These are phyloP conservation scores for Lamprologus sp. DNA, from an alignment of 2,113 vertebrate genomes.

Conservation along the genomic window DNA sequence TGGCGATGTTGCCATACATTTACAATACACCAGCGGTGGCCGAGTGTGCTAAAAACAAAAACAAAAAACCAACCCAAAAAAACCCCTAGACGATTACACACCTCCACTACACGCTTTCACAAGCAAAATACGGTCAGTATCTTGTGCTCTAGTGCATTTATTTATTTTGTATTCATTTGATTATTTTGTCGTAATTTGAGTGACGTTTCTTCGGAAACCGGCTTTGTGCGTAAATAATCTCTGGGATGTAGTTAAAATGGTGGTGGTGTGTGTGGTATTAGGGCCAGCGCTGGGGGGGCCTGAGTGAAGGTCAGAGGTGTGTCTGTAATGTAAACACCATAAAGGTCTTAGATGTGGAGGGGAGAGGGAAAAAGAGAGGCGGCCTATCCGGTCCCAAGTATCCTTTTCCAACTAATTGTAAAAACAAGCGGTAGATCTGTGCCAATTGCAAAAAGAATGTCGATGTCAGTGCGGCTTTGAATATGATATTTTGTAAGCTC, in stretches of 20 bases:
- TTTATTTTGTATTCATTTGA: not conserved
- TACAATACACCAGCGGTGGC: constrained; percentile 8
- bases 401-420: constrained; percentile 8
- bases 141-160: not conserved
- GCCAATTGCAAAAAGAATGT: not conserved
- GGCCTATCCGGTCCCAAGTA: constrained; percentile 33
- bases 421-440: not conserved
- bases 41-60: not conserved
- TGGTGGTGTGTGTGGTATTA: not conserved
- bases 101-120: not conserved
- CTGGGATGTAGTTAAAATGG: not conserved
- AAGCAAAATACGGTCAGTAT: not conserved
- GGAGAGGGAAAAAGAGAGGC: constrained; percentile 19
- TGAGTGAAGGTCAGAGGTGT: constrained; percentile 59
- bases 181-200: not conserved
- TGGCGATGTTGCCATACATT: constrained; percentile 38
- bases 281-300: constrained; percentile 25
- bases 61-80: not conserved
- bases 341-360: constrained; percentile 36
- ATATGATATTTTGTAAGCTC: not conserved
- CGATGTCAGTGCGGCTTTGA: not conserved
- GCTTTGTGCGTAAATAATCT: not conserved
- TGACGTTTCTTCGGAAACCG: not conserved
- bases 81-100: not conserved
- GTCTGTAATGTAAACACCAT: constrained; percentile 55